A percentile compares a stretch with the other conserved stretches of the same genome.
Conservation (phyloP, 2,888 invertebrate genomes). For the Volucella zonaria region DNA sequence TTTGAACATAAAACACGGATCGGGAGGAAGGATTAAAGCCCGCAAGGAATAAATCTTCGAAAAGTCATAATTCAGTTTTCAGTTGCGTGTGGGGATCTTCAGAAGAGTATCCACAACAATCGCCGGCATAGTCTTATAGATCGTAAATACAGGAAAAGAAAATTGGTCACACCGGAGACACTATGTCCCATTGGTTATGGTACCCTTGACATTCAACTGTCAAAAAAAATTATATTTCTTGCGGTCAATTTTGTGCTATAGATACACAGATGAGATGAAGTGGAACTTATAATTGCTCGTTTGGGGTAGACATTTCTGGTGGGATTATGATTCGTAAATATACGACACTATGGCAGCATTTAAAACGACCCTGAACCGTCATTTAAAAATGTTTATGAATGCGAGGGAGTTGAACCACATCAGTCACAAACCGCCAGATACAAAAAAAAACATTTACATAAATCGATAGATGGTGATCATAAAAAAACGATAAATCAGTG, state of each 20-base stretch:
- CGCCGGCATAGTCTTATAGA: conserved; percentile 1
- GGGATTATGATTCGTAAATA: conserved; percentile 33
- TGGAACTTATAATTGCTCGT: conserved; percentile 54
- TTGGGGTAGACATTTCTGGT: conserved; percentile 6
- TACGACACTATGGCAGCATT: conserved; percentile 19
- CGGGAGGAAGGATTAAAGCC: conserved; percentile 64
- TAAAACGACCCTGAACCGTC: conserved; percentile 54
- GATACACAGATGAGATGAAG: conserved; percentile 3
- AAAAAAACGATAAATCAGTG: conserved; percentile 52
- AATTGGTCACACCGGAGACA: conserved; percentile 66
- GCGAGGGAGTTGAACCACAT: conserved; percentile 53
- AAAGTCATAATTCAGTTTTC: conserved; percentile 64
- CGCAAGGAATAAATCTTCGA: conserved; percentile 71
- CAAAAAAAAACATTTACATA: conserved; percentile 21
- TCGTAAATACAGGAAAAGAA: conserved; percentile 45
- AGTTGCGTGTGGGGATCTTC: conserved; percentile 26
- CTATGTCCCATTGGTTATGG: conserved; percentile 10
- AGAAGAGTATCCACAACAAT: conserved; percentile 15
- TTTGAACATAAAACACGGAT: conserved; percentile 10
- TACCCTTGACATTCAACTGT: conserved; percentile 71
- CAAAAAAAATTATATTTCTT: conserved; percentile 41
- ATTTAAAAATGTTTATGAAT: background rate
- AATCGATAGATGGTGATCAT: conserved; percentile 42
- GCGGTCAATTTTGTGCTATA: conserved; percentile 2
- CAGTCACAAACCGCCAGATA: conserved; percentile 21